These are phyloP conservation scores for Martes martes DNA, from an alignment of 2,113 vertebrate species.

Conservation along the genomic window DNA sequence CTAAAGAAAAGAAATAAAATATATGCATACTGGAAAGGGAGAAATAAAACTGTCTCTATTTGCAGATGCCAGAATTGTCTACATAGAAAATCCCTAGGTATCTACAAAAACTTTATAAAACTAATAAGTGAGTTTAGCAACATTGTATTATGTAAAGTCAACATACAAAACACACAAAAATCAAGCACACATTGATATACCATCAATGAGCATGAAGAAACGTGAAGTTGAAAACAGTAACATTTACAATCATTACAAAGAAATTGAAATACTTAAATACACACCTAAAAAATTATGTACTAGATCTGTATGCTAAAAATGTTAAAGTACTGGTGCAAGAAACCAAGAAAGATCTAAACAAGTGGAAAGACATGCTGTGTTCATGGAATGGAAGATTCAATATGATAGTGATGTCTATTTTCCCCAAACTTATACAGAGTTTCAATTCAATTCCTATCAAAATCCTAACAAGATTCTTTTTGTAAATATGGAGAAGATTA, in stretches of 20 bases:
- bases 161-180: background rate
- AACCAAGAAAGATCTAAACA: background rate
- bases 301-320: background rate
- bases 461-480: background rate
- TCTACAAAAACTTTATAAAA: background rate
- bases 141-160: background rate
- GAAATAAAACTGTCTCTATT: constrained; percentile 11
- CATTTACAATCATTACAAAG: background rate
- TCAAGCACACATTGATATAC: constrained; percentile 1
- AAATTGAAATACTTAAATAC: constrained; percentile 6
- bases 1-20: background rate
- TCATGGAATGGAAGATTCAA: background rate
- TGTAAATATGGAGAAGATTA: background rate
- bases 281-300: background rate
- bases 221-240: background rate
- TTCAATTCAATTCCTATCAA: background rate
- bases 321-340: constrained; percentile 4
- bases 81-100: background rate
- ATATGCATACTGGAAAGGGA: background rate
- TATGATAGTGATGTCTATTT: background rate
- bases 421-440: background rate
- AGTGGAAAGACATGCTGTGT: background rate
- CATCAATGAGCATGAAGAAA: background rate
- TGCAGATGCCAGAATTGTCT: background rate
- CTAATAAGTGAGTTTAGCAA: background rate